Evolutionary conservation across 1,140 invertebrate species (phyloP), one percentile per base, ranked within the genome.

Genomic region (Leptoteleia sp.): DNA sequence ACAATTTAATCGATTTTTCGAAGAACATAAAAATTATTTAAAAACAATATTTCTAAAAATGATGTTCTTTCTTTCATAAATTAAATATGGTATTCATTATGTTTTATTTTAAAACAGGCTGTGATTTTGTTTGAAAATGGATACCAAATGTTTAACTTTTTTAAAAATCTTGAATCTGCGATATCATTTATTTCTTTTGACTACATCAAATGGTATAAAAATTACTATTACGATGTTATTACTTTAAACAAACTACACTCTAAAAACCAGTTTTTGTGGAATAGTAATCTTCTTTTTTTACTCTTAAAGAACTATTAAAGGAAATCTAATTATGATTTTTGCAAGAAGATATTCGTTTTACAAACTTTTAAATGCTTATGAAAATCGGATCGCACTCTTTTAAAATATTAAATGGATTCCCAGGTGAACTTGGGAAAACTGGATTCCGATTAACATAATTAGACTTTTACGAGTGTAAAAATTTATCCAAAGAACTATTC

Each of bases 101-200:
- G 11, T 55, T 31, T 52, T 38, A 31, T 16, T 57, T 55, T 61
- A 71, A 29, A 71, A 12, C 59, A 48, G 57, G 57, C 70, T 73
- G 70, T 73, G 70, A 73, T 55, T 73, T 73, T 38, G 19, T 72
- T 62, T 12, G 22, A 54, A 47, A 48, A 13, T 29, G 6, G 50
- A 43, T 52, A 52, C 31, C 3, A 5, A 25, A 43, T 12, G 19
- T 43, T 40, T 35, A 11, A 22, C 17, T 57, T 29, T n/a, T n/a
- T n/a, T n/a, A n/a, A n/a, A n/a, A n/a, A n/a, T n/a, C n/a, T n/a
- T n/a, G n/a, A n/a, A n/a, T n/a, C n/a, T n/a, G 19, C 5, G 5
- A 22, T 22, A 3, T 22, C 19, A 5, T 22, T 2, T 22, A 2
- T 22, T 22, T 22, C 19, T 22, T 38, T 67, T 43, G 33, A 45